Evolutionary conservation across 2,888 invertebrate genomes (phyloP), one percentile per base, ranked within the genome.

Genomic region (Antheraea yamamai): DNA sequence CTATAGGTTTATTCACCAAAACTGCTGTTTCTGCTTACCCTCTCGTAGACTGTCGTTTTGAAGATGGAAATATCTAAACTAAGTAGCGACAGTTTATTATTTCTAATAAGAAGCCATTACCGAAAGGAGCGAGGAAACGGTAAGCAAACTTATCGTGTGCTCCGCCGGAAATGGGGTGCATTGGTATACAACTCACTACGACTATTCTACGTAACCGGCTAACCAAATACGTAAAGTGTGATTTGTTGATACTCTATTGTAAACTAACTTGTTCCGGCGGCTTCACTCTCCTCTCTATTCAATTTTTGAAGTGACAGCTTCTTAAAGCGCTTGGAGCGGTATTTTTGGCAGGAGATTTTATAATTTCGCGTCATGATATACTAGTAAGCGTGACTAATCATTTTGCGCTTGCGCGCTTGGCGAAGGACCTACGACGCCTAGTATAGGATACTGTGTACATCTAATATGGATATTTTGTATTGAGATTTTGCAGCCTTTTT

Each of bases 121-220:
- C 75, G 76, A 80, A 80, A 80, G 78, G 78, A 82, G 84, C 86
- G 91, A 89, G 92, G 92, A 92, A 88, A 85, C 84, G 79, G 84
- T 85, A 85, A 82, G 85, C 84, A 84, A 86, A 82, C 84, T 80
- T 85, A 87, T 86, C 84, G 83, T 89, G 90, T 89, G 84, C 77
- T 82, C 82, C 77, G 78, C 88, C 91, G 93, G 93, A 93, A 84
- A 88, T 78, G 75, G 88, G 87, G 88, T 91, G 91, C 91, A 90
- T 92, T 92, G 90, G 90, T 88, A 89, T 88, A 84, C 84, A 81
- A 81, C 84, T 78, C 82, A 82, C 83, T 87, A 66, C 26, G 64
- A 30, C 30, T 66, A 16, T 66, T 66, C 64, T 23, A 66, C 64
- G 64, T 66, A 66, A 66, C 64, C 26, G 64, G 64, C 64, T 66